Conservation (phyloP, 2,888 invertebrate genomes). For the Parnassius glacialis region DNA sequence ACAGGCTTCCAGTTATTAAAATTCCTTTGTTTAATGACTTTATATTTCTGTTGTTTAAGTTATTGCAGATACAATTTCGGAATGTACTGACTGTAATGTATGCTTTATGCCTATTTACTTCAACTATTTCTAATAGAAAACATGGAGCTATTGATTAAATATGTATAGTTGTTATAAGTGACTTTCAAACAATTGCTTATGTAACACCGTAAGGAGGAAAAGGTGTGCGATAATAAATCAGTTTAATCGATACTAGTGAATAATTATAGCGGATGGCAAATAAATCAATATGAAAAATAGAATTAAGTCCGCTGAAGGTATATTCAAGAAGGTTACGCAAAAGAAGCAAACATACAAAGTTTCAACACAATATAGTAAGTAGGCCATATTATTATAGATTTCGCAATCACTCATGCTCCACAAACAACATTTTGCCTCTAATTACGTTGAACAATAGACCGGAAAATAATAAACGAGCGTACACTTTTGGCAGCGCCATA, state of each 20-base stretch:
- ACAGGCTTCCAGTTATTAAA: constrained; percentile 8
- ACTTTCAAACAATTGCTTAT: too few relatives aligned
- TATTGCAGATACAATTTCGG: too few relatives aligned
- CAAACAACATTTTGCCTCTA: constrained; percentile 44
- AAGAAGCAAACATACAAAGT: constrained; percentile 14
- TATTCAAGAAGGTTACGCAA: constrained; percentile 24
- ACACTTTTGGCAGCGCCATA: constrained; percentile 56
- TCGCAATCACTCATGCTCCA: constrained; percentile 62
- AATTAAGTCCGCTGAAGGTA: constrained; percentile 8
- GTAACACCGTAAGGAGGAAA: too few relatives aligned
- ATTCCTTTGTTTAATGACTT: constrained; percentile 11
- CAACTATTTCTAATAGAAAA: too few relatives aligned
- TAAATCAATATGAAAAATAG: constrained; percentile 7
- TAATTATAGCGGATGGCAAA: constrained; percentile 1
- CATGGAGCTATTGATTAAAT: too few relatives aligned
- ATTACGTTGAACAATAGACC: constrained; percentile 42
- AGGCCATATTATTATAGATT: constrained; percentile 64
- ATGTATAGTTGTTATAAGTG: too few relatives aligned
- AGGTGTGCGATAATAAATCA: neutral
- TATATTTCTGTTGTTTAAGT: too few relatives aligned
- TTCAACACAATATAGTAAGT: constrained; percentile 47
- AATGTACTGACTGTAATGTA: too few relatives aligned
- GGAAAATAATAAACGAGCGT: constrained; percentile 45
- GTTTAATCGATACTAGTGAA: neutral
- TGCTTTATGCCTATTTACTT: too few relatives aligned